These are phyloP conservation scores for Trichonephila inaurata DNA, from an alignment of 1,140 invertebrate genomes.

Conservation along the genomic window DNA sequence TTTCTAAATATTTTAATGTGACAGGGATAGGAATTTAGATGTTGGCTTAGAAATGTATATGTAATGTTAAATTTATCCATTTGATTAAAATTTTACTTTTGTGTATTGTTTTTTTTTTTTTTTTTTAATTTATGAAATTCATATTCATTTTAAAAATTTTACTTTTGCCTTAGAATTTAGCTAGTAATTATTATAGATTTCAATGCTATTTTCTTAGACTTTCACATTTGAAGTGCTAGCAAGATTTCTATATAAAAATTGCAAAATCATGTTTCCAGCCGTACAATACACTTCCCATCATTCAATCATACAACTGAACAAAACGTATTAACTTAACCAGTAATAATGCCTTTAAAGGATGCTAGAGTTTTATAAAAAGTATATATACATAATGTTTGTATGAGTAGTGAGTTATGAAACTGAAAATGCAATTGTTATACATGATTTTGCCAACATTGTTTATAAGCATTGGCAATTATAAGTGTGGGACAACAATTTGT, in stretches of 20 bases:
- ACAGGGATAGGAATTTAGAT: too few species aligned
- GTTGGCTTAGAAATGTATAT: too few species aligned
- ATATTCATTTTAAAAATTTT: neutral
- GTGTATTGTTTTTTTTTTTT: too few species aligned
- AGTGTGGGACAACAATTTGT: slow-evolving; percentile 24
- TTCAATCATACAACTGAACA: slow-evolving; percentile 48
- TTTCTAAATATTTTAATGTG: too few species aligned
- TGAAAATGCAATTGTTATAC: neutral
- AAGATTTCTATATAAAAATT: neutral
- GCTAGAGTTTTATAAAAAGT: slow-evolving; percentile 16
- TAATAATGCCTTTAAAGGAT: slow-evolving; percentile 50
- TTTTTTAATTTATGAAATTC: neutral
- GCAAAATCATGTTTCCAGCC: neutral
- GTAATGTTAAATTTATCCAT: too few species aligned
- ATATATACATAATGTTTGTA: slow-evolving; percentile 36
- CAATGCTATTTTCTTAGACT: slow-evolving; percentile 61
- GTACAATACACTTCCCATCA: neutral
- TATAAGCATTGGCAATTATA: neutral
- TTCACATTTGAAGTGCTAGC: slow-evolving; percentile 35
- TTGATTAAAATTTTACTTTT: too few species aligned
- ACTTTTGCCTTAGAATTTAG: neutral
- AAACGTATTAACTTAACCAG: slow-evolving; percentile 65
- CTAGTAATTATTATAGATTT: neutral
- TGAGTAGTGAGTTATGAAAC: neutral
- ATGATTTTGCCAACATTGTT: neutral